These are phyloP conservation scores for Acestrorhynchus altus DNA, from an alignment of 2,797 vertebrate genomes.

Conservation along the genomic window DNA sequence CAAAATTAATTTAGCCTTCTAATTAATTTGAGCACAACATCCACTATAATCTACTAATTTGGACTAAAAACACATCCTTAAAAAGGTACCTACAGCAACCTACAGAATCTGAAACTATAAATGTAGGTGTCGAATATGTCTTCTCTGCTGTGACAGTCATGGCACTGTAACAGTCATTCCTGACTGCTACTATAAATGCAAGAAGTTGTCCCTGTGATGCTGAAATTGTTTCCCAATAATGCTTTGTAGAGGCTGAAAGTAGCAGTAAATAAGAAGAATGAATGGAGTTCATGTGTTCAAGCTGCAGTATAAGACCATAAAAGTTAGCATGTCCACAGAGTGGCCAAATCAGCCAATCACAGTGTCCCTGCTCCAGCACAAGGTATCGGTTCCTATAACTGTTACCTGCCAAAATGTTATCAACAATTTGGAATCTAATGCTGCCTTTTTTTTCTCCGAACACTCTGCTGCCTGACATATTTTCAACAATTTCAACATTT, in stretches of 20 bases:
- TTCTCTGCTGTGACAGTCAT: neutral
- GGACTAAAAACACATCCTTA: neutral
- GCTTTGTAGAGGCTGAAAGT: conserved; percentile 13
- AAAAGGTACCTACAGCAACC: too few species aligned
- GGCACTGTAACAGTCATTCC: neutral
- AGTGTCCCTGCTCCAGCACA: conserved; percentile 35
- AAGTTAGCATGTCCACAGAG: conserved; percentile 14
- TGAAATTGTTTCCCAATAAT: neutral
- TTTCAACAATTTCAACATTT: conserved; percentile 28
- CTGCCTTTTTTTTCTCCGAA: conserved; percentile 17
- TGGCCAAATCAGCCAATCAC: neutral
- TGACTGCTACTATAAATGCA: conserved; percentile 4
- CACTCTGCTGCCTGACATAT: conserved; percentile 20
- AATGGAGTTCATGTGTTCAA: conserved; percentile 23
- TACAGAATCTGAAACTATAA: too few species aligned
- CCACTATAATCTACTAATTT: neutral
- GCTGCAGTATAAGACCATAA: conserved; percentile 13
- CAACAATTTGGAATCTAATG: neutral
- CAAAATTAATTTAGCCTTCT: neutral
- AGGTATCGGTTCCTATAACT: conserved; percentile 49
- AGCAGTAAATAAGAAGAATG: conserved; percentile 47
- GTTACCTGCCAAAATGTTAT: conserved; percentile 51
- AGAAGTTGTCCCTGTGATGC: conserved; percentile 1
- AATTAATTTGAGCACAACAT: neutral
- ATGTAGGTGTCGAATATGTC: neutral